Evolutionary conservation across 2,888 invertebrate species (phyloP), one percentile per base, ranked within the genome.

Genomic region (Orthosia cruda): DNA sequence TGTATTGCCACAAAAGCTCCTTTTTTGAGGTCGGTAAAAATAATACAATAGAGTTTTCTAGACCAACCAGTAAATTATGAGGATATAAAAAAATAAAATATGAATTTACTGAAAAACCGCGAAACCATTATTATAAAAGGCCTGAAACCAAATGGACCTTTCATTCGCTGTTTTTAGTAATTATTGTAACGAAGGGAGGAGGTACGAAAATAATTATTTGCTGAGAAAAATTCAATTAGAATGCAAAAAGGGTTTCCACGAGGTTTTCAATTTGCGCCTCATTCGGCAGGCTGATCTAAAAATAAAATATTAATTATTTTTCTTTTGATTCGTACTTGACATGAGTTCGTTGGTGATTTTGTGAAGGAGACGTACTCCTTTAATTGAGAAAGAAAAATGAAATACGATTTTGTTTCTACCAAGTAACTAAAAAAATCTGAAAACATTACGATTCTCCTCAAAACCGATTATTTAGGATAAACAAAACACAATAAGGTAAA

Each of bases 191-290:
- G 23, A 61, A 55, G 18, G 13, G 3, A 9, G 12, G 7, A 20
- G 13, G 50, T 12, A 16, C 47, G 40, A n/a, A 70, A 67, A 70
- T 67, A 80, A 80, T 81, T 55, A 74, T 67, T 79, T 62, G 12
- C 49, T 4, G 57, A 63, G 40, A 64, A 73, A 73, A 71, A n/a
- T 77, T 83, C 74, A 62, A 83, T 83, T 83, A 79, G 74, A 74
- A 79, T 74, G 32, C 54, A 58, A 69, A 83, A 74, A 74, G 68
- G 65, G 65, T 83, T 72, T 18, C 47, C 52, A 18, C 15, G 11
- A 49, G 13, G 26, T 26, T 68, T 73, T 79, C 62, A 79, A 63
- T 63, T 59, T 55, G 15, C 47, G n/a, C 26, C 59, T 57, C 47
- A 58, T 78, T 63, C n/a, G 32, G 40, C 3, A 4, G 13, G 13